Evolutionary conservation across 2,797 vertebrate species (phyloP).

Genomic region (Nannoperca obscura): DNA sequence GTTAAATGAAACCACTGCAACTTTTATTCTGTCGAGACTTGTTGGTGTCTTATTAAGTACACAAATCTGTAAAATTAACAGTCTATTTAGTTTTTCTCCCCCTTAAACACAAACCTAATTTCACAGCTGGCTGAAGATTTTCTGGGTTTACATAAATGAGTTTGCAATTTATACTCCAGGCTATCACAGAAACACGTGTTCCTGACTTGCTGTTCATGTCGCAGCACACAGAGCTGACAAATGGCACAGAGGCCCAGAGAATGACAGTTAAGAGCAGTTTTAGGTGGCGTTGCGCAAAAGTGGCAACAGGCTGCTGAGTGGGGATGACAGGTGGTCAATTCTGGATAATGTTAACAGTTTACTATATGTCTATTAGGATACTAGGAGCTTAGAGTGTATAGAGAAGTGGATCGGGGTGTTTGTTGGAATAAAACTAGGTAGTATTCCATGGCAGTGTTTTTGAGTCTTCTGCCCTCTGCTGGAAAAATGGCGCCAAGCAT

Average conservation of each 20-base stretch:
- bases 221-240: constrained; percentile 18
- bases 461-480: constrained; percentile 82
- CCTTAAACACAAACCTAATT: constrained; percentile 42
- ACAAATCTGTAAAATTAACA: constrained; percentile 26
- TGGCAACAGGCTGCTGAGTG: neutral
- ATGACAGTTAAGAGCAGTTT: constrained; percentile 2
- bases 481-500: constrained; percentile 43
- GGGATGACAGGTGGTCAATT: neutral
- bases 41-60: constrained; percentile 6
- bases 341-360: constrained; percentile 6
- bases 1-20: neutral
- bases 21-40: neutral
- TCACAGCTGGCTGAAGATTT: constrained; percentile 36
- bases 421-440: neutral
- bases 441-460: neutral
- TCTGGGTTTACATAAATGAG: constrained; percentile 13
- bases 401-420: constrained; percentile 2
- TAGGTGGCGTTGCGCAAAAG: constrained; percentile 28
- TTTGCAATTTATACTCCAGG: constrained; percentile 18
- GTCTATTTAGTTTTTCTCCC: constrained; percentile 24
- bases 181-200: neutral
- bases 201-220: neutral
- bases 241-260: constrained; percentile 7
- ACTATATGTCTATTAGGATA: neutral
- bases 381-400: neutral